Base-by-base conservation (phyloP, 2,888 invertebrate genomes). In the Terebella lapidaria region DNA sequence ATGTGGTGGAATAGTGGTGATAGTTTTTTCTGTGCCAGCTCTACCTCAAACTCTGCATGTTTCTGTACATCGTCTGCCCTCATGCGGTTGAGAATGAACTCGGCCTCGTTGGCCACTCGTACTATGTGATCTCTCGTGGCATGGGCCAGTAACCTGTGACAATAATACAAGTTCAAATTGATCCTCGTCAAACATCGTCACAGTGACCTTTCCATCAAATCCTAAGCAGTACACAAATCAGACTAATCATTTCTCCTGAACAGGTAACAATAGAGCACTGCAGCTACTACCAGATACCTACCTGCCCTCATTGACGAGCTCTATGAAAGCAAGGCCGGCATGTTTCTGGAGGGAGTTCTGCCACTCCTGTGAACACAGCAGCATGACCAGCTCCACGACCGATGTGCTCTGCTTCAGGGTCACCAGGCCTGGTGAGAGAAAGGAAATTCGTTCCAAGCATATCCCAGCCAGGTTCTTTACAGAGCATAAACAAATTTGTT, bases 61-160 rank as follows among this genome's bases (percentile, higher is more conserved):
- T 97, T 99, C 56, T 96, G 85, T 1, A 99, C 97, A 82, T 99
- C 99, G 77, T 99, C 99, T 0, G 99, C 99, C 63, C 99, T 84
- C 93, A 99, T 94, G 72, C 99, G 85, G 79, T 97, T 99, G 67
- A 99, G 82, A 70, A 99, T 99, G 79, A 99, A 99, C 82, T 99
- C 99, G 0, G 99, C 99, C 81, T 99, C 99, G 78, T 99, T 99
- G 28, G 99, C 97, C 18, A 99, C 99, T 58, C 99, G 84, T 25
- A 99, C 96, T 73, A 99, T 96, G 81, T 99, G 99, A 82, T 99
- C 99, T 74, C 99, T 88, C 89, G 99, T 99, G 26, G 99, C 97
- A 80, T 99, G 99, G 1, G 96, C 96, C 68, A 99, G 84, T 67
- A 99, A 84, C 56, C 97, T 85, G 73, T 46, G 72, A 55, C n/a